Base-by-base conservation (phyloP, 2,797 vertebrate species). In the Molossus alvarezi region DNA sequence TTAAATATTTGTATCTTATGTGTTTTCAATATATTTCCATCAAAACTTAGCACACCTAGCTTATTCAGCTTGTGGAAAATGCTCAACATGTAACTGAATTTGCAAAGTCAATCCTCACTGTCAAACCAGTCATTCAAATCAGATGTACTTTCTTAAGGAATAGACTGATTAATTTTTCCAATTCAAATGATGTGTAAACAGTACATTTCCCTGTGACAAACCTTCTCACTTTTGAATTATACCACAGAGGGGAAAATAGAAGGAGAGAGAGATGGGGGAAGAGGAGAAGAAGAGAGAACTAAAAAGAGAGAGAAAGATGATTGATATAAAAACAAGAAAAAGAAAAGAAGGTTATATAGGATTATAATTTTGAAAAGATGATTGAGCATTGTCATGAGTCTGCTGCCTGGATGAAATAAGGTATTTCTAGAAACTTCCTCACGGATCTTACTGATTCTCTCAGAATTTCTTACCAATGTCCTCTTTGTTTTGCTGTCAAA, bases 111-210 rank as follows among this genome's bases (percentile, higher is more conserved):
- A 14, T 55, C 62, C 45, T 88, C 33, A n/a, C 23, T 81, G 41
- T 77, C 27, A 83, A 82, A 76, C 15, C 71, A 71, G 62, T 79
- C 55, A 87, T 88, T 91, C 94, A 67, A 91, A 95, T 82, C n/a
- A 91, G 69, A 75, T 29, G 29, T 67, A 53, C 27, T 69, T 88
- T 80, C 73, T 73, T 86, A 79, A 87, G 51, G 27, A 86, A 94
- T 11, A 84, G 55, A 64, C 3, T 20, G 29, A 77, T 60, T 82
- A 67, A 18, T 75, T 83, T 89, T 89, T 73, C 69, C 89, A 53
- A 45, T 65, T 91, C 84, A 94, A 90, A 81, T 90, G 53, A 60
- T 45, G n/a, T 81, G 23, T 84, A 81, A 86, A 41, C 37, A 58
- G 89, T 89, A 67, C 2, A 76, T 89, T 87, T 87, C 55, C 57